Evolutionary conservation across 1,140 invertebrate species (phyloP), one percentile per base, ranked within the genome.

Genomic region (Drosophila murphyi): DNA sequence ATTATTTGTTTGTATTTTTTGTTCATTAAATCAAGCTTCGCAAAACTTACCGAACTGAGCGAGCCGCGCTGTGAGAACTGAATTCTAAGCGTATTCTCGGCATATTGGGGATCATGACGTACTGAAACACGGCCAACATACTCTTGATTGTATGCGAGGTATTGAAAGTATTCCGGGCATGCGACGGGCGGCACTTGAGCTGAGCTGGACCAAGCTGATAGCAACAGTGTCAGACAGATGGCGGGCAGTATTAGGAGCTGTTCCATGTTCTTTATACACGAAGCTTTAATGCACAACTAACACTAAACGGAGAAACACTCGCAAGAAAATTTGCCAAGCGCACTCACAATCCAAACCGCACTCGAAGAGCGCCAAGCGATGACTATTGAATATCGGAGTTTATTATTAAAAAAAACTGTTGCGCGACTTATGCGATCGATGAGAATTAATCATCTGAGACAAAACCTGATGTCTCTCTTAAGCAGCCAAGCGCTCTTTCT

Each of bases 81-180:
- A 5, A 70, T 61, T 20, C 35, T 28, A 4, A 87, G 34, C 0
- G 50, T 57, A n/a, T 89, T 87, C 0, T 74, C 76, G 37, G 51
- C 28, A 2, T 12, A 35, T 1, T 39, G 5, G 6, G 71, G 45
- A 64, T 89, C 71, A 48, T 81, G 50, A 0, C 43, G 57, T 3
- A 89, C 34, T 0, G 62, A 47, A 4, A 89, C 43, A 3, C 64
- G 74, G 5, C 85, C 85, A 5, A 89, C 73, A 52, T 56, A 78
- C 51, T 85, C 34, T 8, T 45, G 52, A 6, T 63, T 60, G 50
- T 57, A 76, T 20, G 12, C 43, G 31, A 89, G 29, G 39, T 89
- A 89, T 54, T 76, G 8, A 8, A 89, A 89, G 28, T 81, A 71
- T 2, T 67, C 31, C 3, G 85, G 85, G 52, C 85, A 89, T 5